phyloP scores from a whole-genome alignment of 2,113 vertebrate species.

The Mobula birostris region DNA sequence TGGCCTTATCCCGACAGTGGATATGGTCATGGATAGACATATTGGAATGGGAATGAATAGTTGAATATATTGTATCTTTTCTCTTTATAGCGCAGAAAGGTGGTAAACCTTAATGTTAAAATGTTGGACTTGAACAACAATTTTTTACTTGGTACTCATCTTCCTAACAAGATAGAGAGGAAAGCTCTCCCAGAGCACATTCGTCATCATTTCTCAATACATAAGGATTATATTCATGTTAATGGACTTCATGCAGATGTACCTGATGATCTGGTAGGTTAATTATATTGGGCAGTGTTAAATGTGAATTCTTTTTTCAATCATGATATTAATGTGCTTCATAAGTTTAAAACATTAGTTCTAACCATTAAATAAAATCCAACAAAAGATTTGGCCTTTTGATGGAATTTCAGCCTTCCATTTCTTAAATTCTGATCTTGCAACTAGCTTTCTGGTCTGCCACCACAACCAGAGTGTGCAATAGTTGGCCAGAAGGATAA shows the following conservation, averaged over 20 bases:
- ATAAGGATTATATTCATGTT: conserved; percentile 70
- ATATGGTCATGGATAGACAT: no score
- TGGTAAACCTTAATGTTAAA: conserved; percentile 77
- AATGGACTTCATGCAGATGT: conserved; percentile 77
- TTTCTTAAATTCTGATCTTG: no score
- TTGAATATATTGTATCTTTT: background rate
- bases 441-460: no score
- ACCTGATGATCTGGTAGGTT: conserved; percentile 75
- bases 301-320: background rate
- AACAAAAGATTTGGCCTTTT: background rate
- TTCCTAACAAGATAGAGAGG: conserved; percentile 78
- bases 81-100: conserved; percentile 68
- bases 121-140: conserved; percentile 81
- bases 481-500: no score
- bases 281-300: background rate
- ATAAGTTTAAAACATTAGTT: background rate
- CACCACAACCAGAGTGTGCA: no score
- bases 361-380: background rate
- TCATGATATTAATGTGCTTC: background rate
- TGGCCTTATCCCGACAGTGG: no score
- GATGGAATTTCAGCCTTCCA: no score
- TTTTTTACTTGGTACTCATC: conserved; percentile 74
- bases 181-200: conserved; percentile 72
- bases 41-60: background rate
- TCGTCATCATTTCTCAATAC: conserved; percentile 61